Conservation (phyloP, 1,140 invertebrate species). For the Ceratosolen fusciceps region DNA sequence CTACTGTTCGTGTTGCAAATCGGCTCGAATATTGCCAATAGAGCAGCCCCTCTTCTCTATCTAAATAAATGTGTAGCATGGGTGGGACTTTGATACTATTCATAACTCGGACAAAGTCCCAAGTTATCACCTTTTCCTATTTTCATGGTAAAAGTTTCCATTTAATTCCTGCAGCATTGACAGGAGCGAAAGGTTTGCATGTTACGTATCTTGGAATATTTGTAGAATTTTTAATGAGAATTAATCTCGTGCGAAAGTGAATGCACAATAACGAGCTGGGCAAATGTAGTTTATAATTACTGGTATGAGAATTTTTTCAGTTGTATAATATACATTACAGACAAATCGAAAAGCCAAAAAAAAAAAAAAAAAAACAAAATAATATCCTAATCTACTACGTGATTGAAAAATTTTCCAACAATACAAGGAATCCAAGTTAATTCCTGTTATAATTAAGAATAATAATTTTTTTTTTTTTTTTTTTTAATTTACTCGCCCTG, state of each 20-base stretch:
- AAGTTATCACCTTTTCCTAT: not conserved
- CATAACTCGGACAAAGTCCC: conserved; percentile 16
- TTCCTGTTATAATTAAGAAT: no score
- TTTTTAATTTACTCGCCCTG: no score
- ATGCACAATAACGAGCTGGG: not conserved
- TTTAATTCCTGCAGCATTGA: not conserved
- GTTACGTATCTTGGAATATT: not conserved
- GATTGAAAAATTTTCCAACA: no score
- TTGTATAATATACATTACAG: no score
- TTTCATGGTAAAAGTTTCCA: not conserved
- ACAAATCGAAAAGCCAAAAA: no score
- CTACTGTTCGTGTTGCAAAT: not conserved
- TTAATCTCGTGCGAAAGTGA: not conserved
- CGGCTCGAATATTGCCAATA: conserved; percentile 34
- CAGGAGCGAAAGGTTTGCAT: not conserved
- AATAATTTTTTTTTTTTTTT: no score
- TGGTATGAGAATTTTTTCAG: not conserved
- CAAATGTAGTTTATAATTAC: not conserved
- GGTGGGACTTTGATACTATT: conserved; percentile 25
- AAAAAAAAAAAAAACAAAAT: no score
- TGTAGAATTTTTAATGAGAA: not conserved
- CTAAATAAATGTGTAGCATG: not conserved
- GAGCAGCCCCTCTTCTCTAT: conserved; percentile 44
- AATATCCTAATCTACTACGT: no score
- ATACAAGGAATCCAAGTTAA: no score